Percentiles rank a stretch among this genome's conserved stretches.
Conservation (phyloP, 2,888 invertebrate species). For the Rhagium mordax region DNA sequence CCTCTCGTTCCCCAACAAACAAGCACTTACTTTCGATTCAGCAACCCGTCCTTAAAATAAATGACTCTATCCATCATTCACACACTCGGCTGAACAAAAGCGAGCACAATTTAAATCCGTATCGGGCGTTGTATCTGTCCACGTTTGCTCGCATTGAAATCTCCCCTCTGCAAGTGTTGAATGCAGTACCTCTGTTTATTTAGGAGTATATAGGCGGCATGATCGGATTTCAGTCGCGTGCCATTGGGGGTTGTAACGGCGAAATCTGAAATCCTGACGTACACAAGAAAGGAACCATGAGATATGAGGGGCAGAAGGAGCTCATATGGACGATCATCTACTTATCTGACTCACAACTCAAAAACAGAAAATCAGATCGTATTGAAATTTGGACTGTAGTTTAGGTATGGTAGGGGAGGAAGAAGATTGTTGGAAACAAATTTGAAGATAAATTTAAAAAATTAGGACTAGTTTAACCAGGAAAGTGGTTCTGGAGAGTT, state of each 20-base stretch:
- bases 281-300: too few relatives aligned
- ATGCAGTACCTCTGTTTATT: conserved; percentile 8
- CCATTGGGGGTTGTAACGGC: conserved; percentile 1
- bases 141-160: conserved; percentile 20
- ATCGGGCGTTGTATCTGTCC: not conserved
- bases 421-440: too few relatives aligned
- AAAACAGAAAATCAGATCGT: too few relatives aligned
- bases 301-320: too few relatives aligned
- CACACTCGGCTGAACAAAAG: conserved; percentile 34
- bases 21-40: conserved; percentile 26
- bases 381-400: too few relatives aligned
- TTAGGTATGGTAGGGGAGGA: too few relatives aligned
- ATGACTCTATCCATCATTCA: conserved; percentile 41
- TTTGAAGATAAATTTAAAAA: too few relatives aligned
- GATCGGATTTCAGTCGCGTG: conserved; percentile 15
- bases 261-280: too few relatives aligned
- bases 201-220: conserved; percentile 9
- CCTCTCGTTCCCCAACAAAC: conserved; percentile 17
- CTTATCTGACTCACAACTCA: too few relatives aligned
- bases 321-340: too few relatives aligned
- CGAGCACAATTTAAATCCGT: conserved; percentile 14
- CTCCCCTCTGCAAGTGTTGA: conserved; percentile 16
- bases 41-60: conserved; percentile 35
- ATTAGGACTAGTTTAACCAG: too few relatives aligned
- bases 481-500: too few relatives aligned